Conservation (phyloP, 1,140 invertebrate genomes). For the Lamellibrachia luymesi region DNA sequence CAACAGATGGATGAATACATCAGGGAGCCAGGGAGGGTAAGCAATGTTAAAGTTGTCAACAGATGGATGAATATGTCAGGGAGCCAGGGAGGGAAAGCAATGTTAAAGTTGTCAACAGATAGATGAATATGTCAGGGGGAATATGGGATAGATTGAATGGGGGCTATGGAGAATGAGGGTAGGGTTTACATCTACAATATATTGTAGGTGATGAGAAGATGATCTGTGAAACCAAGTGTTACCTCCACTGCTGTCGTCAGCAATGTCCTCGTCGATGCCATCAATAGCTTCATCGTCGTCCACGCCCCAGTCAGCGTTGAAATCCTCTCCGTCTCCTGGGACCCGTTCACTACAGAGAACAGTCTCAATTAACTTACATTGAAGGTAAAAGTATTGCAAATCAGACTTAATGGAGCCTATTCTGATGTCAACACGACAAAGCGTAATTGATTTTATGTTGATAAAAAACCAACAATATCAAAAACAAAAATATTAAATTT, state of each 20-base stretch:
- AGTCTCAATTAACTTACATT: background rate
- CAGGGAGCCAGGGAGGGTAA: no score
- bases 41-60: no score
- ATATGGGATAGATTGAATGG: no score
- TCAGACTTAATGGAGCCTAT: background rate
- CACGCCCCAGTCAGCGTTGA: slow-evolving; percentile 33
- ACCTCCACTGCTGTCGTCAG: background rate
- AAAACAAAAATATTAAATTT: background rate
- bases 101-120: no score
- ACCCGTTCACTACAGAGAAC: slow-evolving; percentile 14
- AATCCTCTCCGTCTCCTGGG: slow-evolving; percentile 11
- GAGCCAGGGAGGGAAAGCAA: no score
- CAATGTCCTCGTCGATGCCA: slow-evolving; percentile 41
- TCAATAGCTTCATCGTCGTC: slow-evolving; percentile 44
- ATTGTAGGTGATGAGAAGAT: no score
- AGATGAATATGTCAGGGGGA: no score
- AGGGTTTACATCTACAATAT: no score
- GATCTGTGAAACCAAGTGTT: background rate
- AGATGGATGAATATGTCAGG: no score
- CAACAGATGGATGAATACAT: no score
- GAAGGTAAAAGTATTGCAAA: background rate
- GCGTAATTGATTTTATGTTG: background rate
- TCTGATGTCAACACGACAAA: background rate
- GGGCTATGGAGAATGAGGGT: no score
- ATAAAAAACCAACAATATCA: background rate